Evolutionary conservation across 2,113 vertebrate genomes (phyloP), one percentile per base, ranked within the genome.

Genomic region (Pavo muticus): DNA sequence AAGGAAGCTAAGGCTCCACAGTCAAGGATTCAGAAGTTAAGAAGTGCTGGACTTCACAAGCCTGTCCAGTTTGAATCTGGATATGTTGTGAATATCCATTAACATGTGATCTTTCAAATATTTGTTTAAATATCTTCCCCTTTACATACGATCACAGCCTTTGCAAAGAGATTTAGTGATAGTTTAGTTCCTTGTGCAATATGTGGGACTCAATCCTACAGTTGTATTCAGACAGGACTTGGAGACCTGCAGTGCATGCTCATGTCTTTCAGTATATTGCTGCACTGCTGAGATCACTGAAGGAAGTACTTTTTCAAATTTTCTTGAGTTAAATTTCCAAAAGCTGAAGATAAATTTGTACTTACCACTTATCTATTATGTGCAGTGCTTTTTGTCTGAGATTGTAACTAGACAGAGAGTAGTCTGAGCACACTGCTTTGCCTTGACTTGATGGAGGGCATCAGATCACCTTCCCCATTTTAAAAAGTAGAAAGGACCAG

Each of bases 31-130:
- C 56, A 59, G 24, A 61, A 90, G 32, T 29, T 60, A 74, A 30
- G 52, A 68, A 75, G 75, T 74, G 23, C 0, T 81, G 20, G 19
- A 37, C 23, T 35, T 81, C 5, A 11, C 39, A 32, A 81, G 23
- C 35, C 42, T 59, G 10, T 59, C 30, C 25, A 44, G 10, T 40
- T 24, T 84, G 39, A 68, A 39, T 87, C 84, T 91, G 70, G 29
- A 50, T 94, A n/a, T 24, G n/a, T 0, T 81, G 32, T 65, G 52
- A 84, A 19, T 17, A 44, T 47, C 44, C 19, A 6, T 37, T 78
- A 16, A 5, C 32, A 68, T 0, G 0, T 61, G 30, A 29, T 79
- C 16, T 16, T 82, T 71, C 70, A 78, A 71, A 63, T 73, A 19
- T 14, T 63, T 68, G 7, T 25, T 42, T 59, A 44, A 17, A 4